These are phyloP conservation scores for Neogobius melanostomus DNA, from an alignment of 2,113 vertebrate species.

Conservation along the genomic window DNA sequence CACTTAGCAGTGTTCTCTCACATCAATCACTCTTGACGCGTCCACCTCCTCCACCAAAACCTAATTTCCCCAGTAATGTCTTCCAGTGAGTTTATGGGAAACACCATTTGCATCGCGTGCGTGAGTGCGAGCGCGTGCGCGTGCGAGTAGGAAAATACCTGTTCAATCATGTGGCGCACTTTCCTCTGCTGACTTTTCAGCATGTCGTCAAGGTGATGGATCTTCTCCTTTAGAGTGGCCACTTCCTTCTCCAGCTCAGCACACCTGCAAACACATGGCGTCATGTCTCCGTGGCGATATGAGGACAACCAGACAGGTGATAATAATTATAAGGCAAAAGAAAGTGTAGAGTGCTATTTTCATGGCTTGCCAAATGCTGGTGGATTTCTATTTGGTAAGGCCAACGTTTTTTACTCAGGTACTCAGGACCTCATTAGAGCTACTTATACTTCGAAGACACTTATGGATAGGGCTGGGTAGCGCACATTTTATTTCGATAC, in stretches of 20 bases:
- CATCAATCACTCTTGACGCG: conserved; percentile 33
- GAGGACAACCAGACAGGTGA: neutral
- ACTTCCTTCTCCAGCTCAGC: conserved; percentile 83
- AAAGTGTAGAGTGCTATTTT: no score
- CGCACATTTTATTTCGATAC: no score
- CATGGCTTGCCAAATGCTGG: no score
- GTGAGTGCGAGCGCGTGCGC: conserved; percentile 1
- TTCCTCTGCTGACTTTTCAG: conserved; percentile 91
- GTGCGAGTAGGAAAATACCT: conserved; percentile 72
- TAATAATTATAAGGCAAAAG: no score
- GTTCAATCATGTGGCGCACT: conserved; percentile 93
- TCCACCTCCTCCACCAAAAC: conserved; percentile 30
- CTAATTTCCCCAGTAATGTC: conserved; percentile 34
- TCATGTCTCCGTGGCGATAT: neutral
- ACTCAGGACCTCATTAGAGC: no score
- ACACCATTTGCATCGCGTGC: conserved; percentile 1
- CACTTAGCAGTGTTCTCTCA: conserved; percentile 25
- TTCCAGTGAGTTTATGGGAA: conserved; percentile 23
- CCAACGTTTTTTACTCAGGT: no score
- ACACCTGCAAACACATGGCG: conserved; percentile 64
- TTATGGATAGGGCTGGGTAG: no score
- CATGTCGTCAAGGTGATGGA: conserved; percentile 92
- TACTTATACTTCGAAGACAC: no score
- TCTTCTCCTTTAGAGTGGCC: conserved; percentile 83
- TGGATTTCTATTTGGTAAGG: no score